These are phyloP conservation scores for Aporophyla lueneburgensis DNA, from an alignment of 2,888 invertebrate genomes.

Conservation along the genomic window DNA sequence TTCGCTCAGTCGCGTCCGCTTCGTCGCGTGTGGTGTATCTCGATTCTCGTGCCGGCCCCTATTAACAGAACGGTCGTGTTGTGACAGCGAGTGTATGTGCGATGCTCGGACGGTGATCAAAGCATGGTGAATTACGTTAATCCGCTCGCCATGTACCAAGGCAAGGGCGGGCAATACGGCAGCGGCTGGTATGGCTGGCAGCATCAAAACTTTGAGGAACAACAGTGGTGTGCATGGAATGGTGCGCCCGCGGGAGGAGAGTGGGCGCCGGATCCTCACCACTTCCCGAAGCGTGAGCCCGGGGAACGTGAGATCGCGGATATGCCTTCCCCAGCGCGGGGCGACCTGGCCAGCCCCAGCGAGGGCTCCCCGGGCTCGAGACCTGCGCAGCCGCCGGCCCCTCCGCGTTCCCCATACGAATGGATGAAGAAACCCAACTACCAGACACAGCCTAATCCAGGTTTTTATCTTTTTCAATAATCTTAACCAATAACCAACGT, in stretches of 20 bases:
- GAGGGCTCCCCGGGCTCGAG: slow-evolving; percentile 89
- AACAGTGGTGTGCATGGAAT: slow-evolving; percentile 91
- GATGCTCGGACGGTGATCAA: slow-evolving; percentile 88
- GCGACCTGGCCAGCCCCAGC: slow-evolving; percentile 90
- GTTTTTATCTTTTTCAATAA: slow-evolving; percentile 85
- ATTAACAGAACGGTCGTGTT: slow-evolving; percentile 78
- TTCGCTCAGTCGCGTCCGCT: slow-evolving; percentile 82
- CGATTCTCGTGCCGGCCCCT: slow-evolving; percentile 68
- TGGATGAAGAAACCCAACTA: slow-evolving; percentile 98
- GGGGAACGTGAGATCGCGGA: slow-evolving; percentile 85
- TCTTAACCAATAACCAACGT: background rate
- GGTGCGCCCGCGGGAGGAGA: slow-evolving; percentile 87
- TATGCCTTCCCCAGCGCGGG: slow-evolving; percentile 88
- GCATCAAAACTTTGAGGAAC: slow-evolving; percentile 90
- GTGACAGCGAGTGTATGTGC: slow-evolving; percentile 88
- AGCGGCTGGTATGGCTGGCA: slow-evolving; percentile 89
- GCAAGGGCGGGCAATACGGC: slow-evolving; percentile 91
- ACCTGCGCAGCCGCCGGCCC: slow-evolving; percentile 91
- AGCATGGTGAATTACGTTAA: slow-evolving; percentile 95
- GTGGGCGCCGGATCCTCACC: slow-evolving; percentile 88
- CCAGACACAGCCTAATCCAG: slow-evolving; percentile 96
- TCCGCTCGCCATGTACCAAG: slow-evolving; percentile 93
- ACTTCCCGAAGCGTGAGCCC: slow-evolving; percentile 86
- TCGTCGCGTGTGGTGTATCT: slow-evolving; percentile 79
- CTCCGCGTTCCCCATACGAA: slow-evolving; percentile 95